Conservation (phyloP, 2,888 invertebrate species). For the Macrosiphum euphorbiae region DNA sequence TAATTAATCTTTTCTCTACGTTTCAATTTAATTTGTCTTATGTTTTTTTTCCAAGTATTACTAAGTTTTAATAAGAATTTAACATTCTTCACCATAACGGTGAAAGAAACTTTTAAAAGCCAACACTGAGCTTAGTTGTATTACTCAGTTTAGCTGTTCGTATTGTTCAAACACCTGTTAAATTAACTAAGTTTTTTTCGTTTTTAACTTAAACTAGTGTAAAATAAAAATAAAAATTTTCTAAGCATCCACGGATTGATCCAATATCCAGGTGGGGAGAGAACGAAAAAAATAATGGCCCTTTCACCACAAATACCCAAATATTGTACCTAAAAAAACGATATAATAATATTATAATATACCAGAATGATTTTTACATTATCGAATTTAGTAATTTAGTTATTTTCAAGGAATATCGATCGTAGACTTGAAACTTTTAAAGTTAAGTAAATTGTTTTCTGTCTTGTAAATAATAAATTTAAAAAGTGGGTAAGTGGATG, state of each 20-base stretch:
- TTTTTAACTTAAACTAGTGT: not conserved
- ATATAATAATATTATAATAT: too few relatives aligned
- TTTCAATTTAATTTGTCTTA: not conserved
- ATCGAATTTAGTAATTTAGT: too few relatives aligned
- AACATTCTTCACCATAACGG: not conserved
- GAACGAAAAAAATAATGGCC: not conserved
- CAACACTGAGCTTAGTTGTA: not conserved
- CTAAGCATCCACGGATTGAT: not conserved
- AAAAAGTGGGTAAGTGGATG: too few relatives aligned
- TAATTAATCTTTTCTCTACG: not conserved
- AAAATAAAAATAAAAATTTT: not conserved
- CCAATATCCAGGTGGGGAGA: rapidly evolving
- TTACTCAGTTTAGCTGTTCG: not conserved
- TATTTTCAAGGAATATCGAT: too few relatives aligned
- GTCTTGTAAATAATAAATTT: too few relatives aligned
- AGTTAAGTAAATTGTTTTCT: too few relatives aligned
- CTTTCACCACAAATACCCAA: not conserved
- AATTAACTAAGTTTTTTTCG: not conserved
- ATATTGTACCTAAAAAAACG: not conserved
- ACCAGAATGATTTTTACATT: too few relatives aligned
- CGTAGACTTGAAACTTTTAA: too few relatives aligned
- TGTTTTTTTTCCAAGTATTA: not conserved
- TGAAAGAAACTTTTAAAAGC: not conserved
- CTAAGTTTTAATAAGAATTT: not conserved
- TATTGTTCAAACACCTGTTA: not conserved